phyloP scores from a whole-genome alignment of 2,888 invertebrate genomes.

The Eumerus sabulonum region DNA sequence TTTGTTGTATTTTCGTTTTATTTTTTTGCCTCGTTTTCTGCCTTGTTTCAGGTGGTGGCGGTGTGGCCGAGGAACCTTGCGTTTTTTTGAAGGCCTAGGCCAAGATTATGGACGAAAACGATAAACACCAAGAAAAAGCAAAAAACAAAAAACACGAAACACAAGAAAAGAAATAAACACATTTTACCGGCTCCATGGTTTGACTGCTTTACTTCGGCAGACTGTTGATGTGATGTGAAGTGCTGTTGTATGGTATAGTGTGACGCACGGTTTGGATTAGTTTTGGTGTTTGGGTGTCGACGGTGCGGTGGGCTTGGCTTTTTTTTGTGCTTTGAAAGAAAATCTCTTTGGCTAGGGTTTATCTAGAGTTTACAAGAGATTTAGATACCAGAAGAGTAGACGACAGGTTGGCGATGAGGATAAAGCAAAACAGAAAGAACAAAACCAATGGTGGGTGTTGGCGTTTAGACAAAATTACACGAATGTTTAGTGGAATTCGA shows the following conservation, averaged over 20 bases:
- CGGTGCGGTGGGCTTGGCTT: constrained; percentile 27
- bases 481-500: constrained; percentile 3
- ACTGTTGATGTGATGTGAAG: background rate
- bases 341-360: constrained; percentile 40
- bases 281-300: constrained; percentile 35
- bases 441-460: background rate
- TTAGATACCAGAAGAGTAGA: constrained; percentile 37
- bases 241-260: constrained; percentile 1
- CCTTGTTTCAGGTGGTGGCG: constrained; percentile 29
- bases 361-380: constrained; percentile 48
- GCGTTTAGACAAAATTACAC: constrained; percentile 12
- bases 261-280: constrained; percentile 3
- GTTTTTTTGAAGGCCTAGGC: constrained; percentile 68
- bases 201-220: too few relatives aligned
- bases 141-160: too few relatives aligned
- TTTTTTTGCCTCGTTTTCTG: background rate
- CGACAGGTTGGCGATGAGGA: constrained; percentile 18
- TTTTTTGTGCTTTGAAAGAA: constrained; percentile 16
- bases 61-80: constrained; percentile 41
- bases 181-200: constrained; percentile 53
- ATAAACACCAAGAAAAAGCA: too few relatives aligned
- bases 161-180: constrained; percentile 8
- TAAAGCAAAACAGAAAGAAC: background rate
- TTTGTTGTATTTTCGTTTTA: too few relatives aligned
- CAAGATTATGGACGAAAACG: constrained; percentile 64